phyloP scores from a whole-genome alignment of 2,113 vertebrate species.

The Dromaius novaehollandiae region DNA sequence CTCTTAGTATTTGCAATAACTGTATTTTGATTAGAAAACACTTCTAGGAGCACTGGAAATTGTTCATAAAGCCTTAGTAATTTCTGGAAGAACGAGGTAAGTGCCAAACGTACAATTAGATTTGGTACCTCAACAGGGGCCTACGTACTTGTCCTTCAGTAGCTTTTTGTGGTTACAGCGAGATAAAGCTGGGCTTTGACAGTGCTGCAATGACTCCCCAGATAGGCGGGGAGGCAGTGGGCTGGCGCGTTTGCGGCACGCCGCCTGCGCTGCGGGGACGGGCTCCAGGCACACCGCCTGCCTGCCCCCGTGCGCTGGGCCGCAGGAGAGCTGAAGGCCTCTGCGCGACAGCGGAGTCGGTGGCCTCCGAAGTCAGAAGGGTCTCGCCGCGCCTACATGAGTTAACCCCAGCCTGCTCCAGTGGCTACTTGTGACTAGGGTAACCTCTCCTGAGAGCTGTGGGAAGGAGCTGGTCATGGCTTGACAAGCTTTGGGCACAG shows the following conservation, averaged over 20 bases:
- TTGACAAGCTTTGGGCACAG: not conserved
- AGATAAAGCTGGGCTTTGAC: not conserved
- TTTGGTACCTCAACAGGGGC: not conserved
- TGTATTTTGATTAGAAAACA: not conserved
- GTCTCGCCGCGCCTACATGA: too few relatives aligned
- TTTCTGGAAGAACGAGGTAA: not conserved
- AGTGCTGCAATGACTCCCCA: not conserved
- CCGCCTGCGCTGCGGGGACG: not conserved
- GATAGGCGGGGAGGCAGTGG: not conserved
- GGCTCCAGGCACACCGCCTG: not conserved
- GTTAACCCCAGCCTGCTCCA: not conserved
- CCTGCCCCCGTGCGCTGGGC: not conserved
- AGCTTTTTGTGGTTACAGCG: not conserved
- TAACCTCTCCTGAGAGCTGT: not conserved
- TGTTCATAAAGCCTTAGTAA: not conserved
- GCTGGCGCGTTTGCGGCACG: not conserved
- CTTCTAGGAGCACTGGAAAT: not conserved
- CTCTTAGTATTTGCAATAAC: not conserved
- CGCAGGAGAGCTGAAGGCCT: not conserved
- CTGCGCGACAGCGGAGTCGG: not conserved
- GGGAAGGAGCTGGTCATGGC: not conserved
- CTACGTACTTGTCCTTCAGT: not conserved
- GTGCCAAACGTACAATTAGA: not conserved
- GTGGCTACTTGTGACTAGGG: not conserved
- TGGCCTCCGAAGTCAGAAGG: not conserved